Conservation (phyloP, 1,140 invertebrate species). For the Drosophila lowei region DNA sequence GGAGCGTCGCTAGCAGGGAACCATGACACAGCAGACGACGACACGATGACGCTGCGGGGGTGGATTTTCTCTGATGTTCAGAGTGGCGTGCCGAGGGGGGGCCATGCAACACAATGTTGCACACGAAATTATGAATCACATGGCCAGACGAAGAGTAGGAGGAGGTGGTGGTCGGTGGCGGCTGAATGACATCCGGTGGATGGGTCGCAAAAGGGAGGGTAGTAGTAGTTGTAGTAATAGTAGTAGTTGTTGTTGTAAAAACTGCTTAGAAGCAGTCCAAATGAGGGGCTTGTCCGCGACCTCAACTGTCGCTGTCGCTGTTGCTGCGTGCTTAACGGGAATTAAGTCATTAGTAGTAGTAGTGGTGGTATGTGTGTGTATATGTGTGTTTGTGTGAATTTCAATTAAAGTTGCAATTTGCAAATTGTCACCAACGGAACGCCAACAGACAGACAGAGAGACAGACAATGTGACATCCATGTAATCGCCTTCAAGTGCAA, state of each 20-base stretch:
- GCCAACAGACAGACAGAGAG: not conserved
- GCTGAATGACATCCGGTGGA: constrained; percentile 66
- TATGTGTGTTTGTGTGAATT: constrained; percentile 47
- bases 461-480: constrained; percentile 30
- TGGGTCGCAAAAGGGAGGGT: not conserved
- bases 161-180: constrained; percentile 2
- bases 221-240: not conserved
- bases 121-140: constrained; percentile 73
- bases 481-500: constrained; percentile 68
- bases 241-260: constrained; percentile 22
- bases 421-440: constrained; percentile 60
- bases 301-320: constrained; percentile 8
- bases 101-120: constrained; percentile 60
- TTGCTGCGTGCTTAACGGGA: constrained; percentile 66
- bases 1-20: constrained; percentile 21
- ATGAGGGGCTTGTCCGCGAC: constrained; percentile 12
- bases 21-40: constrained; percentile 33
- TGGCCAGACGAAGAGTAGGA: constrained; percentile 21
- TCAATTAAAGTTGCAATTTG: constrained; percentile 78
- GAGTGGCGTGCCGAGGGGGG: not conserved
- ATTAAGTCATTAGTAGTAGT: constrained; percentile 68
- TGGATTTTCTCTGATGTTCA: constrained; percentile 42
- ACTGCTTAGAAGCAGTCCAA: constrained; percentile 43
- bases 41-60: constrained; percentile 49
- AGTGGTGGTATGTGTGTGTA: constrained; percentile 1